Percentiles rank a stretch among this genome's conserved stretches.
Conservation (phyloP, 2,113 vertebrate genomes). For the Mystacornis crossleyi region DNA sequence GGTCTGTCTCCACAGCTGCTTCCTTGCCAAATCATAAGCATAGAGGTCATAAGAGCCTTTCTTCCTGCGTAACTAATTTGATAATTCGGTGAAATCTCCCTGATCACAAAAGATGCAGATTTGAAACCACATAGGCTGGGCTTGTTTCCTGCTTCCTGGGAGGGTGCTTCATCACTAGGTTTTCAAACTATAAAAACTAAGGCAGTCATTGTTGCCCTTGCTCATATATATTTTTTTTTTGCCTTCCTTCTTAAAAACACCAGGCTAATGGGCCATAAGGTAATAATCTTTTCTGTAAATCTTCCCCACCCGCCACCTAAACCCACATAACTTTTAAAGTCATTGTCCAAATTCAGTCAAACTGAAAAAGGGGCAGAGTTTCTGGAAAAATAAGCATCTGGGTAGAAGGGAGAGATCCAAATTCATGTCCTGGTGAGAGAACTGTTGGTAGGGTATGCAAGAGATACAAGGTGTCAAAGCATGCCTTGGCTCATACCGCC, state of each 20-base stretch:
- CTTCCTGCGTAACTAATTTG: neutral
- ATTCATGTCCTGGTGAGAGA: neutral
- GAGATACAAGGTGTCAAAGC: neutral
- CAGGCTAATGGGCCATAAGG: neutral
- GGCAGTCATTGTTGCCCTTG: neutral
- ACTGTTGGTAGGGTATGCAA: neutral
- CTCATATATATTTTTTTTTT: neutral
- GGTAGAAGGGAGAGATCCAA: neutral
- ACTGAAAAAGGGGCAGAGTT: neutral
- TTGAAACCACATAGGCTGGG: neutral
- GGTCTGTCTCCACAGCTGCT: neutral
- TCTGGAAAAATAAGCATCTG: neutral
- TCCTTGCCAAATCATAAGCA: neutral
- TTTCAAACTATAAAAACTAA: neutral
- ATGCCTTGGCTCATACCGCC: neutral
- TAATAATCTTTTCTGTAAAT: neutral
- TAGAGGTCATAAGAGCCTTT: neutral
- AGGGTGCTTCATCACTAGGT: neutral
- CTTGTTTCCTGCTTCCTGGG: neutral
- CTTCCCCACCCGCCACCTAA: accelerated
- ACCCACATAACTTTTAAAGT: neutral
- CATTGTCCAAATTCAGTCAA: neutral
- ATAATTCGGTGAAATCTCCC: neutral
- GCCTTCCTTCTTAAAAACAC: neutral
- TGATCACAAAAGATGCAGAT: neutral